phyloP scores from a whole-genome alignment of 2,888 invertebrate genomes.

The Bhutanitis thaidina region DNA sequence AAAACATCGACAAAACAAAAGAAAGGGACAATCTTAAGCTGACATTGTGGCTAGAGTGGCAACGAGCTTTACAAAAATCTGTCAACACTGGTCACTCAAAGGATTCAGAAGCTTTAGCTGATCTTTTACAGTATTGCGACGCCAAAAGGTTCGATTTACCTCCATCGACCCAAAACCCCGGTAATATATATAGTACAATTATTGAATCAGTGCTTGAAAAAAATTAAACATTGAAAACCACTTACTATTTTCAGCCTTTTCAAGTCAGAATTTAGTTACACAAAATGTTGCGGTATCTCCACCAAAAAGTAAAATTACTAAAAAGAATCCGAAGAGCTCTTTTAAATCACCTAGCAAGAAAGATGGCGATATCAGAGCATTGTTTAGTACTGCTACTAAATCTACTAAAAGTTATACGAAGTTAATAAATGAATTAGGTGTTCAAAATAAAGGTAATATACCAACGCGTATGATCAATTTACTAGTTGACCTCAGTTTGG shows the following conservation, averaged over 20 bases:
- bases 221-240: neutral
- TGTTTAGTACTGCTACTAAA: constrained; percentile 71
- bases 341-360: constrained; percentile 55
- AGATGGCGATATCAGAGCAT: constrained; percentile 77
- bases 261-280: constrained; percentile 38
- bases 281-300: constrained; percentile 35
- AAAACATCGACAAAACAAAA: constrained; percentile 22
- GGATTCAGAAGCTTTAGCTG: constrained; percentile 60
- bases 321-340: constrained; percentile 41
- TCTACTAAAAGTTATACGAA: constrained; percentile 71
- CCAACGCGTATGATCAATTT: constrained; percentile 58
- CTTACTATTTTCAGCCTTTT: constrained; percentile 38
- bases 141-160: constrained; percentile 66
- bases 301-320: constrained; percentile 39
- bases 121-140: constrained; percentile 70
- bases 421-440: constrained; percentile 57
- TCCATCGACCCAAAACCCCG: constrained; percentile 53
- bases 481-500: constrained; percentile 66
- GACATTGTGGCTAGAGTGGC: constrained; percentile 68
- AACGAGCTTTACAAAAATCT: constrained; percentile 64
- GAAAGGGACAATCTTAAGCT: constrained; percentile 43
- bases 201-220: neutral
- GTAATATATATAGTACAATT: constrained; percentile 35
- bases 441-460: constrained; percentile 53
- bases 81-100: constrained; percentile 66